Evolutionary conservation across 2,888 invertebrate genomes (phyloP).

Genomic region (Athalia cordata): DNA sequence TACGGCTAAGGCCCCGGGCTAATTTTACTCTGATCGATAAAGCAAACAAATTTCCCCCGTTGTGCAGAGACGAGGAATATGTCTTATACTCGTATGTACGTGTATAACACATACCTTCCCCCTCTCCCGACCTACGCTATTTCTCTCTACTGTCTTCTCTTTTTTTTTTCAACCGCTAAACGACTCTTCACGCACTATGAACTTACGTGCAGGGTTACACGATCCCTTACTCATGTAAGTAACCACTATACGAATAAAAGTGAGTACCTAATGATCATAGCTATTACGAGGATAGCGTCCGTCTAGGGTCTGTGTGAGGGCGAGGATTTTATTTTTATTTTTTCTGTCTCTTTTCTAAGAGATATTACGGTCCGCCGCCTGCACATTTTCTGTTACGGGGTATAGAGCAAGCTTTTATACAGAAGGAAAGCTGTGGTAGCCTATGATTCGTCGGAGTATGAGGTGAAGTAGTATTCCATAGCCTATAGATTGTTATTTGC

Average conservation of each 20-base stretch:
- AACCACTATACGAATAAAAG: background rate
- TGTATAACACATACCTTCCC: background rate
- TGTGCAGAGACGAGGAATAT: background rate
- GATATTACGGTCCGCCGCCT: slow-evolving; percentile 1
- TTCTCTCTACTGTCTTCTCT: background rate
- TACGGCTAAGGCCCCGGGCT: slow-evolving; percentile 30
- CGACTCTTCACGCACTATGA: background rate
- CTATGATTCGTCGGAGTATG: slow-evolving; percentile 1
- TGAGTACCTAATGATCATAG: background rate
- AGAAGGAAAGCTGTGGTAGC: background rate
- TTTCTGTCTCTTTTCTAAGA: background rate
- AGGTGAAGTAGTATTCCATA: slow-evolving; percentile 10
- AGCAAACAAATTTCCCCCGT: slow-evolving; percentile 38
- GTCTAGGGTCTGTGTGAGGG: background rate
- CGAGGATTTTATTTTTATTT: no score
- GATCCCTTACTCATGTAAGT: background rate
- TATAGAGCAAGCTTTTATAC: background rate
- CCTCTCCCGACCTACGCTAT: no score
- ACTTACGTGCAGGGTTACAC: background rate
- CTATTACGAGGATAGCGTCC: slow-evolving; percentile 1
- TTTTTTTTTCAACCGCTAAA: slow-evolving; percentile 6
- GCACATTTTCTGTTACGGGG: background rate
- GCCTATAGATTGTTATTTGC: slow-evolving; percentile 18
- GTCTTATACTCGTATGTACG: slow-evolving; percentile 13
- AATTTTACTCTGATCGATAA: slow-evolving; percentile 37